Evolutionary conservation across 2,888 invertebrate genomes (phyloP).

Genomic region (Lasioglossum vierecki): DNA sequence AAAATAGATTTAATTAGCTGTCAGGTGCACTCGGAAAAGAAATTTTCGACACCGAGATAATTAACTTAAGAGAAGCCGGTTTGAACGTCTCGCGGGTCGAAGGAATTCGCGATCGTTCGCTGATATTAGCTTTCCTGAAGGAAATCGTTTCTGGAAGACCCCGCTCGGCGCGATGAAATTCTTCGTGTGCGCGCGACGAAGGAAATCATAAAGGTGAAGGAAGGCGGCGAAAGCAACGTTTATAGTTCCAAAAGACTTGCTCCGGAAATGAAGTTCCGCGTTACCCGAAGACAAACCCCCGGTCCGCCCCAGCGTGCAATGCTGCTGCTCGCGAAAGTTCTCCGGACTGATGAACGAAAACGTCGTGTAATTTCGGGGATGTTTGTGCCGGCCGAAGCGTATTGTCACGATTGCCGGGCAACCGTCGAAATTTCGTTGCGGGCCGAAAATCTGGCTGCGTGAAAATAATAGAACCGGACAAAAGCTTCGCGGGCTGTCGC

Average conservation of each 20-base stretch:
- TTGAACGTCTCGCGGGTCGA: neutral
- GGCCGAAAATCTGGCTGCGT: neutral
- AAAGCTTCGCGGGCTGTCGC: neutral
- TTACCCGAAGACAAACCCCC: neutral
- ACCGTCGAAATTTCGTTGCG: neutral
- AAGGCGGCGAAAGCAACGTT: constrained; percentile 19
- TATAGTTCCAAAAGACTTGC: constrained; percentile 27
- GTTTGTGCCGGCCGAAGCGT: constrained; percentile 1
- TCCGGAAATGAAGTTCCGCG: constrained; percentile 40
- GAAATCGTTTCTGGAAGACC: neutral
- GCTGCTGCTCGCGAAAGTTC: neutral
- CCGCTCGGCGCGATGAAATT: neutral
- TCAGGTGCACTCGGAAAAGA: constrained; percentile 21
- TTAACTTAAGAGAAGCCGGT: constrained; percentile 33
- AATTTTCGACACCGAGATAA: constrained; percentile 49
- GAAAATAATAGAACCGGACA: constrained; percentile 26
- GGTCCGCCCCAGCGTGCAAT: neutral
- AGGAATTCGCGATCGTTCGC: constrained; percentile 14
- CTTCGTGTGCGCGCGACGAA: constrained; percentile 3
- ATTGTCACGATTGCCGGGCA: neutral
- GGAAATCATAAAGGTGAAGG: constrained; percentile 14
- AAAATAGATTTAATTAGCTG: constrained; percentile 19
- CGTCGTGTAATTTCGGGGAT: neutral
- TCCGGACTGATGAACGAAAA: constrained; percentile 1
- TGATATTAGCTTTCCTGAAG: constrained; percentile 11